Base-by-base conservation (phyloP, 2,888 invertebrate species). In the Acleris emargana region DNA sequence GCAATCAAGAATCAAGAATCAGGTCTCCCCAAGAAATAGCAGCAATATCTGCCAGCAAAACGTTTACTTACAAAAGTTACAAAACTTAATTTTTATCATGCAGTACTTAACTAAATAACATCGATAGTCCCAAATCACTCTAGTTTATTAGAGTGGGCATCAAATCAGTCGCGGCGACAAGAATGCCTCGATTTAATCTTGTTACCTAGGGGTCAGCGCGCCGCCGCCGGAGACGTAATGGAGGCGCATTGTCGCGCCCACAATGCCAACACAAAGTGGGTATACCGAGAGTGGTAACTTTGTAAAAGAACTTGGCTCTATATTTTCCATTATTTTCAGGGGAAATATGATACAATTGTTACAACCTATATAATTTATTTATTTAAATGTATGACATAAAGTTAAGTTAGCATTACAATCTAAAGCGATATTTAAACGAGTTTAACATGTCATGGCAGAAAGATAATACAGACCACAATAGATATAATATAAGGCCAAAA, bases 91-190 rank as follows among this genome's bases (percentile, higher is more conserved):
- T 49, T 59, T 64, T 59, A 43, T 25, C 58, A 53, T 22, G 55
- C n/a, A 51, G 57, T 45, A 59, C 58, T 64, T 64, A 55, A 54
- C 43, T 47, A 47, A 64, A 55, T 53, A 38, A 53, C 62, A 18
- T 57, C 54, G 64, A 64, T 64, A 60, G 57, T 28, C 57, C 55
- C 50, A 18, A 64, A 59, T 64, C 64, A 61, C 66, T 66, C 61
- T 61, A 66, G 61, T 38, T 61, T 66, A 60, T 61, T 66, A 66
- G 50, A 61, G 18, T n/a, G 61, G 45, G 50, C 18, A 58, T 58
- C 58, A 32, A 58, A 58, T 58, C 58, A 49, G 22, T 45, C 16
- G 54, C 32, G 13, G 9, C 22, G 22, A 54, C 25, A 57, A 43
- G 25, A 51, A 22, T 51, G 42, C 7, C 16, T 16, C 59, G 50